Percentiles rank a stretch among this genome's conserved stretches.
Evolutionary conservation across 2,797 vertebrate genomes (phyloP).

Genomic region (Sebastes nivosus): DNA sequence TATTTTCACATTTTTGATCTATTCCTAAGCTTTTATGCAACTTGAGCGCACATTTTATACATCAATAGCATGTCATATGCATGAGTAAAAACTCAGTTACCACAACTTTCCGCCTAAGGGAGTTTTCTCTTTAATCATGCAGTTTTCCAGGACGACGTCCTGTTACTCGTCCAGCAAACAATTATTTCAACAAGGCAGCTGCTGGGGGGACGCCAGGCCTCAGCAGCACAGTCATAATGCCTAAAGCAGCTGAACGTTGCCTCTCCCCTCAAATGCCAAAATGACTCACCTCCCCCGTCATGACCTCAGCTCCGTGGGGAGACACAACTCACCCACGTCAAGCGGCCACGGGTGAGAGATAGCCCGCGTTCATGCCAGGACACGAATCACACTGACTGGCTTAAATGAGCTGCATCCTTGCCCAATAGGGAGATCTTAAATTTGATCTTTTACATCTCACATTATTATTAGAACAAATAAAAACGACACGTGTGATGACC

Average conservation of each 20-base stretch:
- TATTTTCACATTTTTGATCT: neutral
- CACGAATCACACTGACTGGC: neutral
- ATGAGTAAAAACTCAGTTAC: constrained; percentile 14
- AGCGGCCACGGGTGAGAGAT: constrained; percentile 39
- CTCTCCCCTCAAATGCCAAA: constrained; percentile 51
- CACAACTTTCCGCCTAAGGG: constrained; percentile 12
- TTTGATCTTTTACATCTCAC: neutral
- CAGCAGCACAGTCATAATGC: constrained; percentile 52
- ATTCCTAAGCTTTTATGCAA: constrained; percentile 10
- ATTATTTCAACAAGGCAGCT: constrained; percentile 51
- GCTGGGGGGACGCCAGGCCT: constrained; percentile 30
- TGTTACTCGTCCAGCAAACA: constrained; percentile 18
- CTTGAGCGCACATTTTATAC: neutral
- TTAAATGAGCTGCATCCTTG: constrained; percentile 5
- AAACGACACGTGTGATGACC: neutral
- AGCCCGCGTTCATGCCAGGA: constrained; percentile 19
- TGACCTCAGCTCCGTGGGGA: constrained; percentile 67
- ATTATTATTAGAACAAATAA: neutral
- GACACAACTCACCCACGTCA: constrained; percentile 49
- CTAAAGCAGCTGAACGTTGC: constrained; percentile 71
- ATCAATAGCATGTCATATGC: constrained; percentile 19
- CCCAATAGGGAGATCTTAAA: neutral
- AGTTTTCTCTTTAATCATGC: constrained; percentile 45
- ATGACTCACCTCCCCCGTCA: constrained; percentile 73
- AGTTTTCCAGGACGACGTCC: constrained; percentile 34